These are phyloP conservation scores for Mythimna impura DNA, from an alignment of 2,888 invertebrate species.

Conservation along the genomic window DNA sequence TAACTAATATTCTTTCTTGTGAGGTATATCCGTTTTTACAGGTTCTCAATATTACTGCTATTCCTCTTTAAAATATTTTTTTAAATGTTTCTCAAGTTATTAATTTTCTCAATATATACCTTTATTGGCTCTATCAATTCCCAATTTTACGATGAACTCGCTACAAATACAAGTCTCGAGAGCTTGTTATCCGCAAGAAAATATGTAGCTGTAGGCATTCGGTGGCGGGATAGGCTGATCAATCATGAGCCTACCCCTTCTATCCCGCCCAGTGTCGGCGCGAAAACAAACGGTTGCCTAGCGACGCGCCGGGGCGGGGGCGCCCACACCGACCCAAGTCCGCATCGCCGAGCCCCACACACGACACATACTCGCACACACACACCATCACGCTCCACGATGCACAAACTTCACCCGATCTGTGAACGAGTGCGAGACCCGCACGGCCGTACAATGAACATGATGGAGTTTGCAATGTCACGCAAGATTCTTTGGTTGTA, in stretches of 20 bases:
- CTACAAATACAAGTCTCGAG: constrained; percentile 62
- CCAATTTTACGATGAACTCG: constrained; percentile 57
- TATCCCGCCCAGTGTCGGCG: constrained; percentile 87
- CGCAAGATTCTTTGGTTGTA: constrained; percentile 10
- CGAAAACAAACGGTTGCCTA: constrained; percentile 89
- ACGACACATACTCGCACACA: constrained; percentile 75
- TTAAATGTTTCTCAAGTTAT: background rate
- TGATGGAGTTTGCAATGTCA: constrained; percentile 36
- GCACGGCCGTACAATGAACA: background rate
- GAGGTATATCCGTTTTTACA: background rate
- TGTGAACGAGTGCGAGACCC: constrained; percentile 48
- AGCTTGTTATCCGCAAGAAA: constrained; percentile 73
- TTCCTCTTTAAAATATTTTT: background rate
- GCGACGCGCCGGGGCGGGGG: constrained; percentile 82
- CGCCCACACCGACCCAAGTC: constrained; percentile 76
- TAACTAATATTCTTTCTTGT: background rate
- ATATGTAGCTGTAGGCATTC: constrained; percentile 84
- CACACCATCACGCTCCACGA: constrained; percentile 23
- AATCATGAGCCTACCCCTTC: constrained; percentile 90
- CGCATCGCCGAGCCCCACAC: constrained; percentile 82
- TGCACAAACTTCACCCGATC: constrained; percentile 60
- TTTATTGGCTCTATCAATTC: constrained; percentile 23
- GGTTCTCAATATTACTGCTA: background rate
- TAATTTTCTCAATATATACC: constrained; percentile 27
- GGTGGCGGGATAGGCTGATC: constrained; percentile 89